Conservation (phyloP, 2,797 vertebrate species). For the Syngnathus acus region DNA sequence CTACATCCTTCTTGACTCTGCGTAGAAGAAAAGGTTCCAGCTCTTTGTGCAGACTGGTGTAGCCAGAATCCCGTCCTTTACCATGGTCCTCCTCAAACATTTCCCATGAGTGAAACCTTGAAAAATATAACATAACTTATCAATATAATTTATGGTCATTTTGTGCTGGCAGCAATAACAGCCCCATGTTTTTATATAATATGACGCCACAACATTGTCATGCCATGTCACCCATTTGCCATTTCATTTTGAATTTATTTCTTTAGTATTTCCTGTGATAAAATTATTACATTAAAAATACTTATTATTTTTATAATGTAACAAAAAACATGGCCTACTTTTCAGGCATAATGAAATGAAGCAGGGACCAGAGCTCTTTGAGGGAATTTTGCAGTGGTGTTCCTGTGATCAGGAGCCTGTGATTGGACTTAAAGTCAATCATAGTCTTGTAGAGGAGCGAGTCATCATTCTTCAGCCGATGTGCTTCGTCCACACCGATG, state of each 20-base stretch:
- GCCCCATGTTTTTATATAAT: no score
- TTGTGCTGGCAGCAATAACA: no score
- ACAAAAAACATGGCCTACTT: conserved; percentile 74
- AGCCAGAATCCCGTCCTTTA: conserved; percentile 92
- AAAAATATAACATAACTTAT: conserved; percentile 4
- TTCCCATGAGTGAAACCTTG: conserved; percentile 96
- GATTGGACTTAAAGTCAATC: conserved; percentile 97
- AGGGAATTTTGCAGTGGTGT: conserved; percentile 97
- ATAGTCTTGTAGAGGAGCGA: conserved; percentile 97
- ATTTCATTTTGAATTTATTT: not conserved
- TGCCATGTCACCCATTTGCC: no score
- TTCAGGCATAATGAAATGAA: conserved; percentile 99
- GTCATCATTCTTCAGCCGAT: conserved; percentile 95
- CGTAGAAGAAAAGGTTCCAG: conserved; percentile 94
- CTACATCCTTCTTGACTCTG: conserved; percentile 96
- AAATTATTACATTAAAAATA: not conserved
- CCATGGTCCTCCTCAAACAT: conserved; percentile 95
- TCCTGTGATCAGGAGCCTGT: conserved; percentile 96
- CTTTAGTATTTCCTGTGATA: not conserved
- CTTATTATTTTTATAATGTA: not conserved
- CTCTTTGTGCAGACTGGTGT: conserved; percentile 95
- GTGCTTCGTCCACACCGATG: conserved; percentile 96
- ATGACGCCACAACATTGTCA: no score
- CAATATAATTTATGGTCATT: not conserved
- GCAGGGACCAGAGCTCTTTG: conserved; percentile 96